Percentiles rank a stretch among this genome's conserved stretches.
These are phyloP conservation scores for Rhodophaea formosa DNA, from an alignment of 2,888 invertebrate species.

Conservation along the genomic window DNA sequence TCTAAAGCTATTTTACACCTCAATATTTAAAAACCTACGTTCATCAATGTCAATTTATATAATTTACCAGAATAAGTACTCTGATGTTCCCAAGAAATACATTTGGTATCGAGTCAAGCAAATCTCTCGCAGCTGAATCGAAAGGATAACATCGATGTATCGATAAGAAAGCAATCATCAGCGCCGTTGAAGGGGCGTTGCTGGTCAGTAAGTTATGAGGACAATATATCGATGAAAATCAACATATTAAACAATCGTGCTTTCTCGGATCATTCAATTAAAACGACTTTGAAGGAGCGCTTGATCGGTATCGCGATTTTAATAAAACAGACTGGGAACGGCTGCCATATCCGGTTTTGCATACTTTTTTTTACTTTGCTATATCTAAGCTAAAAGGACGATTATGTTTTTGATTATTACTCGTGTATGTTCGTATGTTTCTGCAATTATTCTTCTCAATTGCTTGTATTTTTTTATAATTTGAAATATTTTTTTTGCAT, in stretches of 20 bases:
- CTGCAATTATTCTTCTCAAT: too few species aligned
- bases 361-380: too few species aligned
- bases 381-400: too few species aligned
- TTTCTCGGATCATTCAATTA: slow-evolving; percentile 66
- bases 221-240: slow-evolving; percentile 70
- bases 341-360: slow-evolving; percentile 55
- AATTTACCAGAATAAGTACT: slow-evolving; percentile 12
- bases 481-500: too few species aligned
- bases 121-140: slow-evolving; percentile 20
- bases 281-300: slow-evolving; percentile 51
- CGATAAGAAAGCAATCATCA: slow-evolving; percentile 63
- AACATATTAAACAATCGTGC: slow-evolving; percentile 59
- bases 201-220: slow-evolving; percentile 55
- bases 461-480: too few species aligned
- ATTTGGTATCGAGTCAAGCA: slow-evolving; percentile 31
- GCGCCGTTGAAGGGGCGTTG: slow-evolving; percentile 56
- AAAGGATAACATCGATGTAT: slow-evolving; percentile 47
- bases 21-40: slow-evolving; percentile 2
- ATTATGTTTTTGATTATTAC: too few species aligned
- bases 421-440: too few species aligned
- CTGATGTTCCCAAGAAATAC: slow-evolving; percentile 8
- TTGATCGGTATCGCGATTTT: slow-evolving; percentile 75
- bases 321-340: slow-evolving; percentile 76
- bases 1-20: too few species aligned
- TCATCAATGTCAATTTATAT: slow-evolving; percentile 14